phyloP scores from a whole-genome alignment of 2,888 invertebrate species.

The Drosophila mulleri region DNA sequence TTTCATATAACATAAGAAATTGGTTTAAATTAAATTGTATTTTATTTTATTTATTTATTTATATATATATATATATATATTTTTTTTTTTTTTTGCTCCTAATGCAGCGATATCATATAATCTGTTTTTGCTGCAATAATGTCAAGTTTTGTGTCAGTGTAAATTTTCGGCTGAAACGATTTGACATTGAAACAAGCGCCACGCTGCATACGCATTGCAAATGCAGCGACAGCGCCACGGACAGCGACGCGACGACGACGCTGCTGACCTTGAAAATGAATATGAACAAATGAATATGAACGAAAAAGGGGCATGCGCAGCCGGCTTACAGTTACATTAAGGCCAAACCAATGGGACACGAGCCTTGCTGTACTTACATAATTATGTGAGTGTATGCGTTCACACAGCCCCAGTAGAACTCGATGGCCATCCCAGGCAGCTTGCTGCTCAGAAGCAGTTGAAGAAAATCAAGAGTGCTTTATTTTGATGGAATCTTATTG shows the following conservation, averaged over 20 bases:
- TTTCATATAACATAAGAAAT: not conserved
- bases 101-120: too few species aligned
- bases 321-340: constrained; percentile 22
- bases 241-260: constrained; percentile 11
- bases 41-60: not conserved
- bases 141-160: constrained; percentile 13
- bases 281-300: constrained; percentile 30
- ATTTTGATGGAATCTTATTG: not conserved
- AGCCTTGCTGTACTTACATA: not conserved
- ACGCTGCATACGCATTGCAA: constrained; percentile 41
- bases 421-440: too few species aligned
- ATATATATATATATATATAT: too few species aligned
- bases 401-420: not conserved
- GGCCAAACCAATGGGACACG: not conserved
- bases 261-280: constrained; percentile 64
- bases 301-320: constrained; percentile 51
- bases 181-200: constrained; percentile 42
- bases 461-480: not conserved
- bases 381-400: constrained; percentile 1
- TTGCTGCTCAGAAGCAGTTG: not conserved
- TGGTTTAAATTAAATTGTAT: not conserved
- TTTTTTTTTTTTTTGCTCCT: not conserved
- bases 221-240: constrained; percentile 43
- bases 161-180: constrained; percentile 33
- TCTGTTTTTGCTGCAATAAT: not conserved